Conservation (phyloP, 2,888 invertebrate species). For the Melangyna quadrimaculata region DNA sequence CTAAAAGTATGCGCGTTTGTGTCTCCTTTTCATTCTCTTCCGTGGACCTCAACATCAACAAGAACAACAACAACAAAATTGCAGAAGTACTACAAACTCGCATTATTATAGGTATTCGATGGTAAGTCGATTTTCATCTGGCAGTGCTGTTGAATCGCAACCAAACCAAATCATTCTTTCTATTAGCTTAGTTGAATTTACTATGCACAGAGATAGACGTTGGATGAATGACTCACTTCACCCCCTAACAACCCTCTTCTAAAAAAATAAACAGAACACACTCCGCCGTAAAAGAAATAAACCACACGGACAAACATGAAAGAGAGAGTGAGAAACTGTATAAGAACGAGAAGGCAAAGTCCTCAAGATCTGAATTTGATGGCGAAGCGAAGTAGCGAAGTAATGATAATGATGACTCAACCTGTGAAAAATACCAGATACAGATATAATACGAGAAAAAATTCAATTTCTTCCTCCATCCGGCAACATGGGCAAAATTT, state of each 20-base stretch:
- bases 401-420: slow-evolving; percentile 61
- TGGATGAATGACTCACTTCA: slow-evolving; percentile 61
- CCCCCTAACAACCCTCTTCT: slow-evolving; percentile 66
- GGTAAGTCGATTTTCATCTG: slow-evolving; percentile 31
- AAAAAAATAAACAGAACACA: slow-evolving; percentile 42
- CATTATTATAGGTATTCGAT: slow-evolving; percentile 42
- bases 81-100: slow-evolving; percentile 34
- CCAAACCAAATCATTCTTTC: not conserved
- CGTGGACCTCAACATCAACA: slow-evolving; percentile 5
- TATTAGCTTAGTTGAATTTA: slow-evolving; percentile 25
- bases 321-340: slow-evolving; percentile 18
- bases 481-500: slow-evolving; percentile 49
- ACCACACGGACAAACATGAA: slow-evolving; percentile 11
- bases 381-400: slow-evolving; percentile 20
- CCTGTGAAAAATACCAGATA: slow-evolving; percentile 62
- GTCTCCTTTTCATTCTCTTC: slow-evolving; percentile 46
- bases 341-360: slow-evolving; percentile 5
- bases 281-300: slow-evolving; percentile 3
- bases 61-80: slow-evolving; percentile 1
- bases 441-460: slow-evolving; percentile 33
- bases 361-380: slow-evolving; percentile 29
- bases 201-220: slow-evolving; percentile 37
- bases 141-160: slow-evolving; percentile 37
- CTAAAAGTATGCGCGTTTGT: slow-evolving; percentile 35
- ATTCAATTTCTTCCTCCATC: slow-evolving; percentile 66